Evolutionary conservation across 2,113 vertebrate species (phyloP).

Genomic region (Heterochromis multidens): DNA sequence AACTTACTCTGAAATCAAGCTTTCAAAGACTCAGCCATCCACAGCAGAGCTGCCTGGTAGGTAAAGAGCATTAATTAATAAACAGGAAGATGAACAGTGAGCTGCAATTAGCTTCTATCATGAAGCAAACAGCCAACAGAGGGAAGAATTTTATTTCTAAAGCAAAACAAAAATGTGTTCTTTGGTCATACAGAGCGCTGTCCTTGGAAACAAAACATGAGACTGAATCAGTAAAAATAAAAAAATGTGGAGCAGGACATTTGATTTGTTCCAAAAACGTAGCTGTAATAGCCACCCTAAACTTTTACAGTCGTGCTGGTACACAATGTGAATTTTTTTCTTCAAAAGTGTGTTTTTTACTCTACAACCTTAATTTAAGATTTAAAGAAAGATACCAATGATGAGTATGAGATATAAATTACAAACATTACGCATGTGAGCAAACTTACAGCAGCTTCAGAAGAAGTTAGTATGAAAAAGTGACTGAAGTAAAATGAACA

Average conservation of each 20-base stretch:
- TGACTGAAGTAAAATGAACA: background rate
- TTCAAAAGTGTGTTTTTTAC: background rate
- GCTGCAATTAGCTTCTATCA: background rate
- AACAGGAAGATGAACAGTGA: background rate
- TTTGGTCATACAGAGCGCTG: background rate
- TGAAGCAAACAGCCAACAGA: background rate
- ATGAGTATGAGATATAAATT: background rate
- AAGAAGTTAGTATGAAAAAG: background rate
- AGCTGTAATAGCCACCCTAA: background rate
- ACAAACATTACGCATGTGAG: background rate
- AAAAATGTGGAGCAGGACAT: too few species aligned
- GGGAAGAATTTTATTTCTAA: background rate
- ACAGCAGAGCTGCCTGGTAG: background rate
- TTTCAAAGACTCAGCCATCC: background rate
- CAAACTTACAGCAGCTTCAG: background rate
- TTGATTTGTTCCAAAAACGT: too few species aligned
- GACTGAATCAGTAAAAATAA: background rate
- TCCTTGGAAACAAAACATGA: background rate
- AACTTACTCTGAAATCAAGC: slow-evolving; percentile 16
- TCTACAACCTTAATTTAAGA: background rate
- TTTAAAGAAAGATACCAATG: background rate
- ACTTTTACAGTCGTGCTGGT: background rate
- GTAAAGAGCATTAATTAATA: background rate
- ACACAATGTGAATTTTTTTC: accelerated
- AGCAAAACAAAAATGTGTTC: background rate